Base-by-base conservation (phyloP, 2,797 vertebrate species). In the Amphiprion clarkii region DNA sequence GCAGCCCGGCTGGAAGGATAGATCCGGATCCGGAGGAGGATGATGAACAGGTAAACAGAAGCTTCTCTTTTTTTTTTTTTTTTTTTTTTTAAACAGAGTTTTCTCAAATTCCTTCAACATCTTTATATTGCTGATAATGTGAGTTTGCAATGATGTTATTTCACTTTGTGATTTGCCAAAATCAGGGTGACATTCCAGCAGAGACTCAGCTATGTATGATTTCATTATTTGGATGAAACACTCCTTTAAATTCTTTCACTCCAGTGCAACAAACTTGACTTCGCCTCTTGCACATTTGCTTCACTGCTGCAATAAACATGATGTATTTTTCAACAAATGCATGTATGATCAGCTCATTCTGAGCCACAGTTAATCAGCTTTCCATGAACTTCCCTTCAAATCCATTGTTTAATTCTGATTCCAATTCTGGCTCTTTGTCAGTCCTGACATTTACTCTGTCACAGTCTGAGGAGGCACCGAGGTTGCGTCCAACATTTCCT, bases 41-140 rank as follows among this genome's bases (percentile, higher is more conserved):
- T 90, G 89, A 75, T 67, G 80, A 87, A 73, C 87, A 93, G 93
- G 92, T 93, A 90, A 78, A 48, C 55, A 46, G 2, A 61, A 5
- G 0, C 46, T 2, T 60, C 2, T 6, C 2, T 6, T 14, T 33
- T 8, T 40, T 29, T 6, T 6, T 23, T 23, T 23, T 23, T 23
- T 23, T 23, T 23, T 23, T 23, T 23, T 23, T 1, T 23, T 23
- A 2, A 23, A 23, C 23, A 23, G 23, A 44, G 44, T 46, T 44
- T 17, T 19, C 13, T 44, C 13, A 44, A 4, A 19, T 19, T 16
- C 44, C 4, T 36, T 21, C 21, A 13, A 57, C 7, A 11, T 10
- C 25, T 44, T 12, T 53, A 16, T 1, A 9, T 4, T 21, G 54
- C 17, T 46, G 2, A 46, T 5, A 36, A 9, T 6, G 2, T 56